These are phyloP conservation scores for Brachyistius frenatus DNA, from an alignment of 2,113 vertebrate genomes.

Conservation along the genomic window DNA sequence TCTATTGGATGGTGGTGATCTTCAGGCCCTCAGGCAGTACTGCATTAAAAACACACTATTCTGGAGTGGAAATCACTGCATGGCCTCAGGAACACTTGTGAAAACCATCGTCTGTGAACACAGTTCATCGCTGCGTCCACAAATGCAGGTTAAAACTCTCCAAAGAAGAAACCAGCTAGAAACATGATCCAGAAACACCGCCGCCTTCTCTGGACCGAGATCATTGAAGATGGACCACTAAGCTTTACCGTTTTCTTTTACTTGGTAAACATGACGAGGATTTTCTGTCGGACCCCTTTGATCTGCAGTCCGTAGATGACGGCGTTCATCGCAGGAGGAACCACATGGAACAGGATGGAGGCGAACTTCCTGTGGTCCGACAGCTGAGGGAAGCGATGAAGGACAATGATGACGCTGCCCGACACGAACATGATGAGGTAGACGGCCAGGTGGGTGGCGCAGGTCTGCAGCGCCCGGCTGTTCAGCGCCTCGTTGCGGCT, in stretches of 20 bases:
- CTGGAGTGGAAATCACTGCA: too few relatives aligned
- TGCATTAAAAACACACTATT: too few relatives aligned
- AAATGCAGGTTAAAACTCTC: too few relatives aligned
- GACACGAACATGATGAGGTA: slow-evolving; percentile 62
- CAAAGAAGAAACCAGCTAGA: too few relatives aligned
- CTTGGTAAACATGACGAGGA: slow-evolving; percentile 3
- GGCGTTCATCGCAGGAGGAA: slow-evolving; percentile 54
- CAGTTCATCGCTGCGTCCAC: too few relatives aligned
- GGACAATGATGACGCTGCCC: not conserved
- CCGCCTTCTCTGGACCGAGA: too few relatives aligned
- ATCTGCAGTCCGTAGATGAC: slow-evolving; percentile 70
- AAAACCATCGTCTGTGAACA: too few relatives aligned
- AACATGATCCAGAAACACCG: too few relatives aligned
- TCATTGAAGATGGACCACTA: too few relatives aligned
- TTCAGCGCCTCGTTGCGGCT: slow-evolving; percentile 49
- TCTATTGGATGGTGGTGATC: too few relatives aligned
- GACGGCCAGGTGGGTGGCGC: slow-evolving; percentile 65
- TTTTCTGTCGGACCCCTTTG: slow-evolving; percentile 54
- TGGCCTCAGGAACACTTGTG: too few relatives aligned
- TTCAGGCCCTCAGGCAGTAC: too few relatives aligned
- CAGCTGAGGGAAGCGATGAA: slow-evolving; percentile 26
- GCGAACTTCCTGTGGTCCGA: slow-evolving; percentile 47
- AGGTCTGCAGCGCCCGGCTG: slow-evolving; percentile 72
- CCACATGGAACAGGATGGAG: slow-evolving; percentile 39
- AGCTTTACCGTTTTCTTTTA: not conserved